Evolutionary conservation across 53 echinoderm and acorn worm genomes (phyloP), one percentile per base, ranked within the genome.

Genomic region (Hippasteria phrygiana): DNA sequence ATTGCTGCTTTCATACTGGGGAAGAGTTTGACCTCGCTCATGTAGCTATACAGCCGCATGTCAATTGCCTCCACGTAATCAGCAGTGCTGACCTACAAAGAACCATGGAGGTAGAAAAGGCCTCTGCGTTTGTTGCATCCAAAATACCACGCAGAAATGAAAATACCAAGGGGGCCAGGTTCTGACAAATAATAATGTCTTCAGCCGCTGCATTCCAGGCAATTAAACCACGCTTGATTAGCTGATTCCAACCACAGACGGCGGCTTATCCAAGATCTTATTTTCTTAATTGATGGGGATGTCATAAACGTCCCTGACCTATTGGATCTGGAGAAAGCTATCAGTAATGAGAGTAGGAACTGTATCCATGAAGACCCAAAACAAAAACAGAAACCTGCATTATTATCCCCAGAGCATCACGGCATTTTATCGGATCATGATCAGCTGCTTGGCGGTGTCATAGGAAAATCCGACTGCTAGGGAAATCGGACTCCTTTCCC

Each of bases 271-370:
- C 42, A 22, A 3, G 24, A 17, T n/a, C 37, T 26, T 64, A 65
- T 65, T 81, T 81, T 64, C 63, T 81, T 62, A 81, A 81, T 65
- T 81, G 28, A 40, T 81, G 81, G 20, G 22, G 73, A 63, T 5
- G 12, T 5, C 27, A 0, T 12, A 40, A 56, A n/a, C 27, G 81
- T 31, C 81, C 81, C 81, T 81, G 81, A 81, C 81, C 81, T 43
- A 64, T 18, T 81, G 64, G n/a, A n/a, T n/a, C n/a, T n/a, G 36
- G 14, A 45, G 46, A 29, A 45, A 74, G 32, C 76, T 6, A 76
- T 53, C 32, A 76, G 32, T 50, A 59, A 22, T 59, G 8, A 24
- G 59, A 59, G 59, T 18, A 2, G 59, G 20, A 26, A n/a, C 59
- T 59, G n/a, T n/a, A n/a, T n/a, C n/a, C n/a, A n/a, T n/a, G n/a